These are phyloP conservation scores for Pemphigus obesinymphae DNA, from an alignment of 1,140 invertebrate species.

Conservation along the genomic window DNA sequence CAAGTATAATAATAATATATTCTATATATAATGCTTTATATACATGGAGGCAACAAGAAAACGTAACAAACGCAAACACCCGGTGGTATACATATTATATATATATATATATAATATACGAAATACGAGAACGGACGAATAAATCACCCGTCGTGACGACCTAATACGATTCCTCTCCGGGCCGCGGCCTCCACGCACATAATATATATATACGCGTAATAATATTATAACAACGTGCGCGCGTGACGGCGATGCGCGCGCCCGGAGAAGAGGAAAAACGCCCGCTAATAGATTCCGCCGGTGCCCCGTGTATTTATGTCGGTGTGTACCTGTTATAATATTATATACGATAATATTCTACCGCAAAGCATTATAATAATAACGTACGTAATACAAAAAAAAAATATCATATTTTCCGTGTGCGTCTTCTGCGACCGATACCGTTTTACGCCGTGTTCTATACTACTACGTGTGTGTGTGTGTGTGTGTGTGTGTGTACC, in stretches of 20 bases:
- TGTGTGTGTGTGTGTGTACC: too few relatives aligned
- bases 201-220: too few relatives aligned
- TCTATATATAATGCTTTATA: too few relatives aligned
- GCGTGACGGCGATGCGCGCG: not conserved
- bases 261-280: not conserved
- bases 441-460: too few relatives aligned
- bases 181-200: not conserved
- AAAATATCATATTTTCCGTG: too few relatives aligned
- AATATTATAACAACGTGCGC: not conserved
- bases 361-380: not conserved
- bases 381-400: not conserved
- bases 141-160: conserved; percentile 35
- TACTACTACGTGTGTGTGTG: too few relatives aligned
- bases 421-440: not conserved
- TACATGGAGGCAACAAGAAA: not conserved
- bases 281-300: conserved; percentile 24
- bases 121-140: conserved; percentile 22
- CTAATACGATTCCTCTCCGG: conserved; percentile 16
- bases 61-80: not conserved
- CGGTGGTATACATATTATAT: not conserved
- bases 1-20: not conserved
- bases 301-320: not conserved
- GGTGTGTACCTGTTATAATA: too few relatives aligned
- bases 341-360: not conserved
- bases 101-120: not conserved